Evolutionary conservation across 2,888 invertebrate species (phyloP), one percentile per base, ranked within the genome.

Genomic region (Drosophila demipolita): DNA sequence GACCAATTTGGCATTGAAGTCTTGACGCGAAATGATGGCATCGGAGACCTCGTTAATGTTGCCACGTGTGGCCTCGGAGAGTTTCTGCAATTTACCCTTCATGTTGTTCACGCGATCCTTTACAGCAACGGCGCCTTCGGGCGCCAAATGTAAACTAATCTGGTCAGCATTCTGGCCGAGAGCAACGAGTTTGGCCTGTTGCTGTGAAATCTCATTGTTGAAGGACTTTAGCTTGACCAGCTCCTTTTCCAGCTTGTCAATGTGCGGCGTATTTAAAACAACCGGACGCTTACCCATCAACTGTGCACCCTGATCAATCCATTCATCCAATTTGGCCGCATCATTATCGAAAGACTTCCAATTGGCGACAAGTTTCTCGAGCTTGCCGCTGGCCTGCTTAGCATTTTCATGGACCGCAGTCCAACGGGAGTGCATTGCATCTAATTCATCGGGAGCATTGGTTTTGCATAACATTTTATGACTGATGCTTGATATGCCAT

Each of bases 281-380:
- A 95, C 91, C 4, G 94, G 94, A 69, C 95, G 94, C 69, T 94
- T 94, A 17, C 94, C 93, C 9, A 96, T 93, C 5, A 94, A 89
- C 90, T 95, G 95, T 90, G 96, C 96, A 0, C 95, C 96, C 74
- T 95, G 94, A 81, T 94, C 94, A 69, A 96, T 94, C 98, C 98
- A 98, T 8, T 95, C 94, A 89, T 97, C 96, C 55, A 98, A 94
- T 90, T 97, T 96, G 29, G 95, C 95, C 0, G 96, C 95, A 82
- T 97, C 96, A 3, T 94, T 94, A 91, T 97, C 97, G 88, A 98
- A 97, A 61, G 96, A 95, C 76, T 96, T 95, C 98, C 98, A 98
- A 80, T 96, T 96, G 8, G 94, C 94, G 0, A 97, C 96, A 2
- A 98, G 93, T 92, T 96, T 96, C 65, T 97, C 97, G 63, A 97